Base-by-base conservation (phyloP, 2,797 vertebrate species). In the Astyanax mexicanus region DNA sequence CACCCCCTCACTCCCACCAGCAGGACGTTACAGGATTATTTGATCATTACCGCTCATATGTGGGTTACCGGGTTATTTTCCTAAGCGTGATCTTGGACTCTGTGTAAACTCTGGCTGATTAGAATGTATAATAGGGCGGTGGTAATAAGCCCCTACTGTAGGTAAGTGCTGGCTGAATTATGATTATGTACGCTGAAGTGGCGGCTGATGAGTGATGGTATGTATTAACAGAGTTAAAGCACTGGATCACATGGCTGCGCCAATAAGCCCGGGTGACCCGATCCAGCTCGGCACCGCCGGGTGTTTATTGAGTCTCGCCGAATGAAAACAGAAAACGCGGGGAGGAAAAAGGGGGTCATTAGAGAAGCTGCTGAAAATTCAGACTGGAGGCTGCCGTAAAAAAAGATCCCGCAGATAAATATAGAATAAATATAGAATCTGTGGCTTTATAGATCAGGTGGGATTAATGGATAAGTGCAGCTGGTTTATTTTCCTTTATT, bases 61-160 rank as follows among this genome's bases (percentile, higher is more conserved):
- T 44, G 17, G 60, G 60, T 64, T 64, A 23, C 21, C 2, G 37
- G 37, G 37, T 44, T 38, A 60, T 58, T 67, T 55, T 75, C 44
- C 21, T 57, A 57, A 47, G 55, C 6, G 13, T 29, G 19, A 72
- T 67, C 73, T 49, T 75, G 44, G 57, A 75, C 58, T 52, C 35
- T 60, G 23, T 49, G 52, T 75, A 68, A 75, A 75, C 73, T 58
- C 40, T 19, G 15, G 12, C n/a, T 75, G 72, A 75, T 66, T 67
- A 67, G 45, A 67, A 67, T 54, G 52, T 75, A 58, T 74, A 75
- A 38, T 67, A 47, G 47, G 38, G 1, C 73, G 38, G 66, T 38
- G 64, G 45, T 29, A 75, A 75, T 75, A 75, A 67, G 67, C 51
- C 29, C 17, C 27, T 21, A 47, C 29, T 49, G 47, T 13, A 64